Evolutionary conservation across 2,888 invertebrate species (phyloP).

Genomic region (Arctia plantaginis): DNA sequence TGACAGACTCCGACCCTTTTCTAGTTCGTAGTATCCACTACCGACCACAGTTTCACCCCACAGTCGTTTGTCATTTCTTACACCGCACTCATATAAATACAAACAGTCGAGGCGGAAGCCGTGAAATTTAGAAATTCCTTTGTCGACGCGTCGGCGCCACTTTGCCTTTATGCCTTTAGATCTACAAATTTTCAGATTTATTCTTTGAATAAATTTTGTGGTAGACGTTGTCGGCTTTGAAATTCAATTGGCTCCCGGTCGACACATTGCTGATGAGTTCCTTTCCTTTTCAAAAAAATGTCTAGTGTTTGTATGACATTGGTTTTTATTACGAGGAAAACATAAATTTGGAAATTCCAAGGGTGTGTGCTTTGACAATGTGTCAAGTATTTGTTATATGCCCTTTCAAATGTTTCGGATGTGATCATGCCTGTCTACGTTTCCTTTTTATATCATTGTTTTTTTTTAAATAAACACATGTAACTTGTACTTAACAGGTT

Average conservation of each 20-base stretch:
- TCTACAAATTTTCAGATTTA: constrained; percentile 87
- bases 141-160: constrained; percentile 83
- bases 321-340: constrained; percentile 53
- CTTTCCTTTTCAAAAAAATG: constrained; percentile 70
- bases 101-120: constrained; percentile 84
- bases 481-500: background rate
- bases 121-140: constrained; percentile 87
- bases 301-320: constrained; percentile 59
- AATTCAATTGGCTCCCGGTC: constrained; percentile 85
- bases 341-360: constrained; percentile 46
- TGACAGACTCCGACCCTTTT: constrained; percentile 37
- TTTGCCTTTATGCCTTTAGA: constrained; percentile 83
- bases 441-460: constrained; percentile 9
- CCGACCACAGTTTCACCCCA: constrained; percentile 58
- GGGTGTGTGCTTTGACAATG: constrained; percentile 35
- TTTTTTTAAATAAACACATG: background rate
- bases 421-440: background rate
- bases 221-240: constrained; percentile 85
- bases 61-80: constrained; percentile 83
- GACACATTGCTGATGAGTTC: constrained; percentile 83
- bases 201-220: constrained; percentile 87
- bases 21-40: constrained; percentile 41
- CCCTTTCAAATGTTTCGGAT: constrained; percentile 20
- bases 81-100: constrained; percentile 82
- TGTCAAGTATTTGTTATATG: constrained; percentile 39